These are phyloP conservation scores for Gymnocheta viridis DNA, from an alignment of 2,888 invertebrate genomes.

Conservation along the genomic window DNA sequence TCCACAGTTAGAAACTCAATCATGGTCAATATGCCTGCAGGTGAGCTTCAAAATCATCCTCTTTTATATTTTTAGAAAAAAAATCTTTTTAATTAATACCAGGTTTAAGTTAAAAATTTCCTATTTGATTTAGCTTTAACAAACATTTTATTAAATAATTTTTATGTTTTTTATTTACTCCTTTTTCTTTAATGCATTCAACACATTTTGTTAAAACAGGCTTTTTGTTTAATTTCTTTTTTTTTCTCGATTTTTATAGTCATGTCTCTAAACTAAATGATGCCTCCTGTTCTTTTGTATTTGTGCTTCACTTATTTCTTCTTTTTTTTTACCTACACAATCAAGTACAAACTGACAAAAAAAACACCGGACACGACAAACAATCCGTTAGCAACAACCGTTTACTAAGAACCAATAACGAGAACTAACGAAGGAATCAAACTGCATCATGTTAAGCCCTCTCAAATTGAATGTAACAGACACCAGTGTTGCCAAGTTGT, in stretches of 20 bases:
- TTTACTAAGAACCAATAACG: slow-evolving; percentile 74
- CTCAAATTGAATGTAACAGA: slow-evolving; percentile 14
- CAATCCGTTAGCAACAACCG: slow-evolving; percentile 73
- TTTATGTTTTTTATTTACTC: neutral
- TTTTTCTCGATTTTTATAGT: slow-evolving; percentile 5
- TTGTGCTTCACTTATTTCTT: slow-evolving; percentile 12
- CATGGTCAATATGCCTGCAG: neutral
- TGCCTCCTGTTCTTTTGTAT: slow-evolving; percentile 38
- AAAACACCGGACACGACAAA: neutral
- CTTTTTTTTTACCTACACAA: neutral
- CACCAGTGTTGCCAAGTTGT: neutral
- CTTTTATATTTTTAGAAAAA: neutral
- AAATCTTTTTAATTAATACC: neutral
- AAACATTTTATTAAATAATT: neutral
- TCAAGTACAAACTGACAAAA: slow-evolving; percentile 4
- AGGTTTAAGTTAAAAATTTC: neutral
- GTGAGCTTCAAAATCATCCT: too few species aligned
- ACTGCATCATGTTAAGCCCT: slow-evolving; percentile 64
- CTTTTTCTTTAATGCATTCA: neutral
- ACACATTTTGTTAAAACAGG: neutral
- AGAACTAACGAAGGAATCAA: slow-evolving; percentile 73
- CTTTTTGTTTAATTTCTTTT: neutral
- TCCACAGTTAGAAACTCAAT: neutral
- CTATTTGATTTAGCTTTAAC: neutral
- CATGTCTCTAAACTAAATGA: slow-evolving; percentile 3